phyloP scores from a whole-genome alignment of 2,888 invertebrate genomes.

The Quadroppia sp. region DNA sequence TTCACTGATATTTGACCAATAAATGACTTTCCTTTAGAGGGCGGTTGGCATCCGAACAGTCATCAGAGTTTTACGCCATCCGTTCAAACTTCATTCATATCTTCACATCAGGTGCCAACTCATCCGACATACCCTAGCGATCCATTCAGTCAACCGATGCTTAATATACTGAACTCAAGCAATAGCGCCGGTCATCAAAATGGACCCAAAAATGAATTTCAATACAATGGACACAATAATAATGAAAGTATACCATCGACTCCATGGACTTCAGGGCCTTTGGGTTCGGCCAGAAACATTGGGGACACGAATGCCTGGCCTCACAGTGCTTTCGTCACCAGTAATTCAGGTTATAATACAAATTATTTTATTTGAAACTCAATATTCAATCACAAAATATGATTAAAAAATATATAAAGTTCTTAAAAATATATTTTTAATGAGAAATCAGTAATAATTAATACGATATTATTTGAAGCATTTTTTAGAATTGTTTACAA shows the following conservation, averaged over 20 bases:
- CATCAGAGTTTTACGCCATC: slow-evolving; percentile 14
- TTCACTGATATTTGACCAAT: background rate
- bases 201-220: slow-evolving; percentile 9
- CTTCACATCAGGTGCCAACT: background rate
- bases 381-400: background rate
- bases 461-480: too few relatives aligned
- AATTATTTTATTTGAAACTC: slow-evolving; percentile 12
- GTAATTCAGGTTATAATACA: slow-evolving; percentile 7
- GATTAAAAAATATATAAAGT: too few relatives aligned
- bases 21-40: background rate
- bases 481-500: too few relatives aligned
- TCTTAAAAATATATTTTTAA: too few relatives aligned
- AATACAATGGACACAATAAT: slow-evolving; percentile 19
- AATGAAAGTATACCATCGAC: background rate
- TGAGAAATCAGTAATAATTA: too few relatives aligned
- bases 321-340: slow-evolving; percentile 16
- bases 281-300: slow-evolving; percentile 3
- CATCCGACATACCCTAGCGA: background rate
- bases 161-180: slow-evolving; percentile 15
- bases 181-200: slow-evolving; percentile 2
- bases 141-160: slow-evolving; percentile 23
- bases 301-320: slow-evolving; percentile 3
- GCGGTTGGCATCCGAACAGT: background rate
- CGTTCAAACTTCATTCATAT: slow-evolving; percentile 9
- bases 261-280: background rate